Percentiles rank a stretch among this genome's conserved stretches.
Evolutionary conservation across 2,113 vertebrate species (phyloP).

Genomic region (Oryzias celebensis): DNA sequence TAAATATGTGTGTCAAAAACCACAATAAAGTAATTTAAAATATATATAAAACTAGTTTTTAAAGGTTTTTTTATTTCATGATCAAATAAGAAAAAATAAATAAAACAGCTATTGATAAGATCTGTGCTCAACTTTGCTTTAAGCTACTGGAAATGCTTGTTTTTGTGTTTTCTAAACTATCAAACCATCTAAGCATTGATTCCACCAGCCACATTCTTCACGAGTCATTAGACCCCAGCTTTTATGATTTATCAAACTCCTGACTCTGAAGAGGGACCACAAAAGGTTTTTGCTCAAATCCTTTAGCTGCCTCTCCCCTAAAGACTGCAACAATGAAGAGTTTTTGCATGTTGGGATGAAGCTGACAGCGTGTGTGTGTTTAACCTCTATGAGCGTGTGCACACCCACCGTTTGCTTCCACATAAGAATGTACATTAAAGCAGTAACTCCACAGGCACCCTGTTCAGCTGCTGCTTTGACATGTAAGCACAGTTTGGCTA

Average conservation of each 20-base stretch:
- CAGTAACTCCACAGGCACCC: background rate
- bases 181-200: conserved; percentile 14
- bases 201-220: conserved; percentile 33
- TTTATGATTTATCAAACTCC: conserved; percentile 31
- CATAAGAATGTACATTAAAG: conserved; percentile 2
- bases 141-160: too few species aligned
- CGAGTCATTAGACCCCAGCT: conserved; percentile 47
- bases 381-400: background rate
- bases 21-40: background rate
- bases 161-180: background rate
- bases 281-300: conserved; percentile 43
- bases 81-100: background rate
- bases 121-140: too few species aligned
- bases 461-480: background rate
- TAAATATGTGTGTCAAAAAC: too few species aligned
- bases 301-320: conserved; percentile 42
- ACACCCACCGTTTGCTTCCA: conserved; percentile 5
- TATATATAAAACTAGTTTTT: background rate
- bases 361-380: conserved; percentile 18
- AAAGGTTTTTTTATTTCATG: background rate
- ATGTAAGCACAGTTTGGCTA: background rate
- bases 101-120: too few species aligned
- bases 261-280: conserved; percentile 40
- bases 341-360: conserved; percentile 44
- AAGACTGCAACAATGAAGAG: conserved; percentile 48